Percentiles rank a stretch among this genome's conserved stretches.
Evolutionary conservation across 2,888 invertebrate species (phyloP).

Genomic region (Aspidapion aeneum): DNA sequence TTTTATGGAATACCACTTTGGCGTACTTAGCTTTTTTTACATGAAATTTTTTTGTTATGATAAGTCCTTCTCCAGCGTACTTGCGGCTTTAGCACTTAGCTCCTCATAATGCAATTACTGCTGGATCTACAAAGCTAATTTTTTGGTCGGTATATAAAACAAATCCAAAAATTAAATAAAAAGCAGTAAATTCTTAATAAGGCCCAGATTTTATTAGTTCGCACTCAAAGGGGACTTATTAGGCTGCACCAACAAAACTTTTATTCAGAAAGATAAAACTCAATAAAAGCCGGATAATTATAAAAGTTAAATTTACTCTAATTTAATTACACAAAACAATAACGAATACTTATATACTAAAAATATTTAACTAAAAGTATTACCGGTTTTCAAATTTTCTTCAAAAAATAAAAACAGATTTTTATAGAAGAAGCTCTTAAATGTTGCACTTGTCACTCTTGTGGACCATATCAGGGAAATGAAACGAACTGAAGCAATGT

Average conservation of each 20-base stretch:
- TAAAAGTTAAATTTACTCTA: too few species aligned
- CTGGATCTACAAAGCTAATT: neutral
- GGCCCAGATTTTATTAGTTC: neutral
- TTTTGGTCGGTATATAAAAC: neutral
- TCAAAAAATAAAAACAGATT: neutral
- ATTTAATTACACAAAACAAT: too few species aligned
- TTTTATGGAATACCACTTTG: too few species aligned
- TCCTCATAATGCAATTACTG: neutral
- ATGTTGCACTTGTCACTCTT: too few species aligned
- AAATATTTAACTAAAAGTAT: too few species aligned
- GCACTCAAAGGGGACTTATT: neutral
- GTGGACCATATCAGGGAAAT: neutral
- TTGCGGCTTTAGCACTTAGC: neutral
- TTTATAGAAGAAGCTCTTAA: neutral
- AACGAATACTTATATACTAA: too few species aligned
- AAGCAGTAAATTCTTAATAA: neutral
- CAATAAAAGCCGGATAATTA: too few species aligned
- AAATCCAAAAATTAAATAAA: neutral
- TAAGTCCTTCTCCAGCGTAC: too few species aligned
- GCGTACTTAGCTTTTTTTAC: too few species aligned
- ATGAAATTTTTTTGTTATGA: too few species aligned
- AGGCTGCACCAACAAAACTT: neutral
- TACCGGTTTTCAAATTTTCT: too few species aligned
- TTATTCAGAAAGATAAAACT: neutral
- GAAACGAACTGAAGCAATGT: neutral